These are phyloP conservation scores for Dicerorhinus sumatrensis DNA, from an alignment of 2,113 vertebrate genomes.

Conservation along the genomic window DNA sequence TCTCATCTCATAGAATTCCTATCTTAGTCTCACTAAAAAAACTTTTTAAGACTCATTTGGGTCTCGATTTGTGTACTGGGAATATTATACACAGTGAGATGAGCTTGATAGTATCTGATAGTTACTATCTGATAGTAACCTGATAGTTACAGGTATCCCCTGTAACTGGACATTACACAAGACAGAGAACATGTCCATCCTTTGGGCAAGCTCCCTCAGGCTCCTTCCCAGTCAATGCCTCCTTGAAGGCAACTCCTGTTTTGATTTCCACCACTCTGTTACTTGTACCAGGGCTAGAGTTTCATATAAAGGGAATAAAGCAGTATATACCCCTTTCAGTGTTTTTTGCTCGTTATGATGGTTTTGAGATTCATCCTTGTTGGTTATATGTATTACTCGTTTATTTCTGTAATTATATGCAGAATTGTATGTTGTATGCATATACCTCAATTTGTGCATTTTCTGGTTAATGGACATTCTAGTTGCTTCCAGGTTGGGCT, in stretches of 20 bases:
- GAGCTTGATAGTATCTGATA: too few species aligned
- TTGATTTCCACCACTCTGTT: accelerated
- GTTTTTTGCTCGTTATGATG: background rate
- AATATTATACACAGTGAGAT: accelerated
- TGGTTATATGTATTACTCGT: accelerated
- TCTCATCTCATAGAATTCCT: background rate
- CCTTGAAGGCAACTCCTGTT: background rate
- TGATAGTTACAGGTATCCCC: too few species aligned
- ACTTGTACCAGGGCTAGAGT: background rate
- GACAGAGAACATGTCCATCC: accelerated
- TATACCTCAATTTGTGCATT: accelerated
- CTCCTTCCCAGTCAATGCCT: accelerated
- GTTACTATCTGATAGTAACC: too few species aligned
- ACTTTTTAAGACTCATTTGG: accelerated
- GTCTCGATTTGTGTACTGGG: background rate
- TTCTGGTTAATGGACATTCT: background rate
- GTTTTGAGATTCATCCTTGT: background rate
- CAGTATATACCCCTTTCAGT: accelerated
- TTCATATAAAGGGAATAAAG: accelerated
- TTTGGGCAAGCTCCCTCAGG: too few species aligned
- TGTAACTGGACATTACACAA: too few species aligned
- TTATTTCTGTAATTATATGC: background rate
- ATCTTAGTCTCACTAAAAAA: background rate
- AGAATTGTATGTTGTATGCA: accelerated
- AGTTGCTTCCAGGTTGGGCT: background rate